Evolutionary conservation across 2,888 invertebrate genomes (phyloP).

Genomic region (Steinernema carpocapsae): DNA sequence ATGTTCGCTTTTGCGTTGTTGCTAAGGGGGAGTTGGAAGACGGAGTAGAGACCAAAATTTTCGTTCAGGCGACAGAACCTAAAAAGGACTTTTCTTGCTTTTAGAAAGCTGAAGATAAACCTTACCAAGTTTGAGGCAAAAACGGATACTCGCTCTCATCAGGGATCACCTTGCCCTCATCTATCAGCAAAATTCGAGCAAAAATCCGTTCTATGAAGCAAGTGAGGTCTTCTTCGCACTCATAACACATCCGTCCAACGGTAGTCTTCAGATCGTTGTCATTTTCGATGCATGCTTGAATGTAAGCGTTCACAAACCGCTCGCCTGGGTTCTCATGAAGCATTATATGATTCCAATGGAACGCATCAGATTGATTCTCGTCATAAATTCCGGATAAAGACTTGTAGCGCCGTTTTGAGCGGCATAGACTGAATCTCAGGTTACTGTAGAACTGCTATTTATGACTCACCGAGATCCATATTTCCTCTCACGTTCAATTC

Average conservation of each 20-base stretch:
- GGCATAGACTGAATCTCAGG: constrained; percentile 1
- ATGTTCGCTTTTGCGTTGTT: constrained; percentile 6
- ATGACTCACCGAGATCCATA: constrained; percentile 8
- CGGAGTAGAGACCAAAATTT: constrained; percentile 1
- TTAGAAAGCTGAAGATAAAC: background rate
- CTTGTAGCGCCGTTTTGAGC: background rate
- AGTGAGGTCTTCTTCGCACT: constrained; percentile 19
- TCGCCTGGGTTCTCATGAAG: constrained; percentile 25
- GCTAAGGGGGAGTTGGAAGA: constrained; percentile 2
- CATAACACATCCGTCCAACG: constrained; percentile 6
- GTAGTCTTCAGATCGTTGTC: constrained; percentile 16
- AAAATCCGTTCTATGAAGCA: constrained; percentile 21
- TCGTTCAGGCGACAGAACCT: constrained; percentile 28
- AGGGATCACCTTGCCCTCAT: background rate
- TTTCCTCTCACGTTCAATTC: constrained; percentile 11
- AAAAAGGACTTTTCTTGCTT: background rate
- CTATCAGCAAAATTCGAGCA: background rate
- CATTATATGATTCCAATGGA: constrained; percentile 9
- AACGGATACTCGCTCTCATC: constrained; percentile 13
- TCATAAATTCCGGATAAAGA: background rate
- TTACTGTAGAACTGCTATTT: background rate
- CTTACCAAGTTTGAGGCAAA: constrained; percentile 16
- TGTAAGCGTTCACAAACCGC: constrained; percentile 23
- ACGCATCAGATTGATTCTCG: background rate
- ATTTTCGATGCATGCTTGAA: constrained; percentile 16